phyloP scores from a whole-genome alignment of 2,797 vertebrate genomes.

The Falco naumanni region DNA sequence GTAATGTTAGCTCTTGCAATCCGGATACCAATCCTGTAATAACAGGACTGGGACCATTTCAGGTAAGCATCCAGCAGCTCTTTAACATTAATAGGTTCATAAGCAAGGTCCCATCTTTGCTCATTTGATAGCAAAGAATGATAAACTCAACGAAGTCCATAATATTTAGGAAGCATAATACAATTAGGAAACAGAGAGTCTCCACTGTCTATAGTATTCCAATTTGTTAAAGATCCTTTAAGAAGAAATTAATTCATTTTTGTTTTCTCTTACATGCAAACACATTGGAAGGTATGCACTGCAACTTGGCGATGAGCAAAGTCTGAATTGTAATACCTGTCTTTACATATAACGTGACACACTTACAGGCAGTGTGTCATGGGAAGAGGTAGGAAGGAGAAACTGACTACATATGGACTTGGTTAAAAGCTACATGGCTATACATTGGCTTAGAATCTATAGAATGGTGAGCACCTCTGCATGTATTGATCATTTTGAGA shows the following conservation, averaged over 20 bases:
- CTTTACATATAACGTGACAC: neutral
- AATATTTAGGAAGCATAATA: neutral
- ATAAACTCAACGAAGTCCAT: neutral
- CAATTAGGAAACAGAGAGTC: neutral
- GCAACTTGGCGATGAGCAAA: neutral
- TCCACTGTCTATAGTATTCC: neutral
- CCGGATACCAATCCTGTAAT: neutral
- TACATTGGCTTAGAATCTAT: neutral
- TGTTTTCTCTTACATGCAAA: neutral
- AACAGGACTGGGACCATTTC: neutral
- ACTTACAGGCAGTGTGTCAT: neutral
- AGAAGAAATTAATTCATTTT: neutral
- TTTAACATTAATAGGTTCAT: neutral
- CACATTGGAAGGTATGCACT: neutral
- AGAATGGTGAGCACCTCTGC: neutral
- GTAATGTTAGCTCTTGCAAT: neutral
- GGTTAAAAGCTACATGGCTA: neutral
- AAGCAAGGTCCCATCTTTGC: neutral
- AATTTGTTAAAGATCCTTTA: neutral
- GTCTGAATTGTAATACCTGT: neutral
- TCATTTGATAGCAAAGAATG: neutral
- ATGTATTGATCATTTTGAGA: neutral
- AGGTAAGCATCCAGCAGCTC: neutral
- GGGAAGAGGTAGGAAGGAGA: neutral
- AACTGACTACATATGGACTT: neutral